Conservation (phyloP, 2,888 invertebrate species). For the Cheiracanthium punctorium region DNA sequence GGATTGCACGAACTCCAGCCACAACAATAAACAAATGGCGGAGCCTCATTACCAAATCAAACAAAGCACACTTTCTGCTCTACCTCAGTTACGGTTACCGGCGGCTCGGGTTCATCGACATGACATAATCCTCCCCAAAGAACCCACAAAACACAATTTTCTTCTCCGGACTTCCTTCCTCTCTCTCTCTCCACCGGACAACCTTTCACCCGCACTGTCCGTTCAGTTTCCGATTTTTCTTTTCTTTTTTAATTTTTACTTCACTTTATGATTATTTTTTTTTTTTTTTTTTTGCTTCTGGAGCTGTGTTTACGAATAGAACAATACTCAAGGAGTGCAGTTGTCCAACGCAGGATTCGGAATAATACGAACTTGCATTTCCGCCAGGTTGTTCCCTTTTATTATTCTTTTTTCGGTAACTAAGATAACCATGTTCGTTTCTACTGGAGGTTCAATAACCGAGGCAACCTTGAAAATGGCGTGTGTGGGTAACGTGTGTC, state of each 20-base stretch:
- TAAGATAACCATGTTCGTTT: background rate
- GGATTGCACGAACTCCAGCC: too few relatives aligned
- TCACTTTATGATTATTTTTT: too few relatives aligned
- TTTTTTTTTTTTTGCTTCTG: too few relatives aligned
- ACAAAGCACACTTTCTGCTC: background rate
- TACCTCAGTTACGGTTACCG: background rate
- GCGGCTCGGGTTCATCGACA: background rate
- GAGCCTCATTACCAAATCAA: background rate
- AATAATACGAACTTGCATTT: background rate
- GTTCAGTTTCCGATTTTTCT: background rate
- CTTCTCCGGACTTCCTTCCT: conserved; percentile 8
- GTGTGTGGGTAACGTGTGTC: too few relatives aligned
- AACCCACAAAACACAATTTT: background rate
- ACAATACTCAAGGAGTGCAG: too few relatives aligned
- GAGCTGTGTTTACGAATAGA: background rate
- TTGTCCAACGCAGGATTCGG: background rate
- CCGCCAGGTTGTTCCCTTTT: conserved; percentile 14
- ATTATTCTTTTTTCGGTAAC: too few relatives aligned
- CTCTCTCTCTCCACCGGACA: background rate
- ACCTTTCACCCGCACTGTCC: background rate
- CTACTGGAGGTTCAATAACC: background rate
- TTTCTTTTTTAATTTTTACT: too few relatives aligned
- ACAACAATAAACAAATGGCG: background rate
- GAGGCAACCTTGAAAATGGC: conserved; percentile 8
- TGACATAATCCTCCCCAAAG: background rate